Evolutionary conservation across 2,797 vertebrate species (phyloP).

Genomic region (Hyperoplus lanceolatus): DNA sequence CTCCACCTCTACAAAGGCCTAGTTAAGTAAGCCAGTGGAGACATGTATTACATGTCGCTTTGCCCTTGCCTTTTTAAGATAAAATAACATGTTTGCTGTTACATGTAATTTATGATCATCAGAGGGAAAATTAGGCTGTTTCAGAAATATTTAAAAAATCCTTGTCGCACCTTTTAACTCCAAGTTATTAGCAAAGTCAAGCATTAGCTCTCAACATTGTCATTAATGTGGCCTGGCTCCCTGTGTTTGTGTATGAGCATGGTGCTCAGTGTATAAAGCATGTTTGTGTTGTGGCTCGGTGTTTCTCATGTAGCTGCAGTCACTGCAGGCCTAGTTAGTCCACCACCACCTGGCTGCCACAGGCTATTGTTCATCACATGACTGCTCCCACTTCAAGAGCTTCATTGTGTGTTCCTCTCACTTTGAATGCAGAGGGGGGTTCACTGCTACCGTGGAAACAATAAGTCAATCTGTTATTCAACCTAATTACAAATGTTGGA

Average conservation of each 20-base stretch:
- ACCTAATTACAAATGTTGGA: neutral
- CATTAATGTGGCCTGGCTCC: no score
- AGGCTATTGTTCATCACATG: slow-evolving; percentile 24
- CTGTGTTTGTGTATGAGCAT: neutral
- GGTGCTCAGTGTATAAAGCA: neutral
- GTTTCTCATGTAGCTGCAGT: slow-evolving; percentile 9
- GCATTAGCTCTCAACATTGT: neutral
- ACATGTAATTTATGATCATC: no score
- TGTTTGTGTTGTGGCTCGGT: neutral
- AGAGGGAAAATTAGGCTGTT: no score
- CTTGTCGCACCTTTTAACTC: no score
- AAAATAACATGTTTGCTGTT: no score
- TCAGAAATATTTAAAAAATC: no score
- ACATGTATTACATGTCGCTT: neutral
- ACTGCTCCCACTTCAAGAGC: slow-evolving; percentile 21
- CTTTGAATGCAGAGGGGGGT: neutral
- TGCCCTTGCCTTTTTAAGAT: neutral
- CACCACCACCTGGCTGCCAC: slow-evolving; percentile 24
- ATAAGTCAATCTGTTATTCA: neutral
- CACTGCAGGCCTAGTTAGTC: neutral
- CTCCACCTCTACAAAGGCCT: neutral
- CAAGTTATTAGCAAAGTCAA: no score
- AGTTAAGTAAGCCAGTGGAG: neutral
- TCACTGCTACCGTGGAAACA: neutral
- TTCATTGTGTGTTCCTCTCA: neutral